Evolutionary conservation across 2,113 vertebrate species (phyloP), one percentile per base, ranked within the genome.

Genomic region (Calyptomena viridis): DNA sequence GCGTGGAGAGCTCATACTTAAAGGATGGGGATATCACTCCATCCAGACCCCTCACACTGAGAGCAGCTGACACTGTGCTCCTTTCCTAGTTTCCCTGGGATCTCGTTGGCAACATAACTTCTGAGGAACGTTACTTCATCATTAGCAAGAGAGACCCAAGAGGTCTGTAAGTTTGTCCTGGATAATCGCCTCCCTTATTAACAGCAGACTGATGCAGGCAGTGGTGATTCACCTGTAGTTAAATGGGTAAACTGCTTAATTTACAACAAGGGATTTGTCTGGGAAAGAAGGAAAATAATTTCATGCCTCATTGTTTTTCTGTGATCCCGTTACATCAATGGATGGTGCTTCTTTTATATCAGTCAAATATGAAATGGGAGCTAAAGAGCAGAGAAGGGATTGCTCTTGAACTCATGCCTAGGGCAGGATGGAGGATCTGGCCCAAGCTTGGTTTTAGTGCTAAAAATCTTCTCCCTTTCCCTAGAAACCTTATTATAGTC

Each of bases 271-370:
- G 44, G 68, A 71, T 88, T 92, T 97, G 39, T 67, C 42, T 92
- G 44, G 68, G 60, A 95, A 95, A 83, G 60, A 60, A 93, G 59
- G 75, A 76, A 94, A 92, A 94, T 87, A 50, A 97, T 93, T 90
- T 95, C 33, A 88, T 52, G 64, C 35, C 56, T 86, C 76, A 24
- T 59, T 74, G 68, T 72, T 69, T 90, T 92, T 59, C 79, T 66
- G 33, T 87, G 90, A 81, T 86, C 72, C 50, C 39, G 31, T 86
- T 84, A 69, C 35, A 81, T 19, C 90, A 73, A 13, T 12, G 30
- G 68, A 80, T 75, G 46, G 55, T 8, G 5, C 30, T 94, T 92
- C 56, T 27, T 64, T 84, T 71, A 1, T 37, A 68, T 17, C 42
- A 63, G 55, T 40, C 76, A 82, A 71, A 75, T 47, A 64, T 17